A percentile compares a stretch with the other conserved stretches of the same genome.
phyloP scores from a whole-genome alignment of 2,888 invertebrate genomes.

The Reticulitermes lucifugus region DNA sequence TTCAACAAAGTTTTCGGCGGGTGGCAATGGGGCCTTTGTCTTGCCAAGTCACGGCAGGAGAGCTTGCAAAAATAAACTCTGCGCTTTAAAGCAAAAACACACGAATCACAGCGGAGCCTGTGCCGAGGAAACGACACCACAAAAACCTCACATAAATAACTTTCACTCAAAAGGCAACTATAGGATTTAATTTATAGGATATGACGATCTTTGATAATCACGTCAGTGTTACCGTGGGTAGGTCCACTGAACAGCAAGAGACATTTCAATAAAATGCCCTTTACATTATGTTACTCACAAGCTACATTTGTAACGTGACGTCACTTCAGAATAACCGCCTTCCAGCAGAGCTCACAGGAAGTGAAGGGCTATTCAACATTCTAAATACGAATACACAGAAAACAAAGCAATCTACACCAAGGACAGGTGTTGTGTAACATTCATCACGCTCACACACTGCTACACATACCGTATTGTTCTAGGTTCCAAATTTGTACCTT shows the following conservation, averaged over 20 bases:
- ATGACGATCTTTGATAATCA: not conserved
- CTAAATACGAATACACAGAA: not conserved
- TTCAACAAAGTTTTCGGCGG: not conserved
- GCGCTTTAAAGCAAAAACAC: not conserved
- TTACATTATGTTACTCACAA: not conserved
- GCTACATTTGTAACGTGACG: not conserved
- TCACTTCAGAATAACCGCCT: not conserved
- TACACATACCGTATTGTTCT: no score
- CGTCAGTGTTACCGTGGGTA: not conserved
- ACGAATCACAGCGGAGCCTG: not conserved
- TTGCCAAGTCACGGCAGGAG: not conserved
- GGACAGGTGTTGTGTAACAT: no score
- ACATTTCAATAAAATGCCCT: not conserved
- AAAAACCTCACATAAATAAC: not conserved
- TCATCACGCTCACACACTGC: no score
- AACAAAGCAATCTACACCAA: no score
- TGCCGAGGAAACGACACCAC: not conserved
- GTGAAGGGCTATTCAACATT: not conserved
- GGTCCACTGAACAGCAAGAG: not conserved
- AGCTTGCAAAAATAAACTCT: slow-evolving; percentile 13
- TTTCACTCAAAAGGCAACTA: not conserved
- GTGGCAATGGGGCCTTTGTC: not conserved
- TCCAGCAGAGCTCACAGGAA: not conserved
- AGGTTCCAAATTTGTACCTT: no score
- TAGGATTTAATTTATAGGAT: not conserved